These are phyloP conservation scores for Epistrophe eligans DNA, from an alignment of 2,888 invertebrate genomes.

Conservation along the genomic window DNA sequence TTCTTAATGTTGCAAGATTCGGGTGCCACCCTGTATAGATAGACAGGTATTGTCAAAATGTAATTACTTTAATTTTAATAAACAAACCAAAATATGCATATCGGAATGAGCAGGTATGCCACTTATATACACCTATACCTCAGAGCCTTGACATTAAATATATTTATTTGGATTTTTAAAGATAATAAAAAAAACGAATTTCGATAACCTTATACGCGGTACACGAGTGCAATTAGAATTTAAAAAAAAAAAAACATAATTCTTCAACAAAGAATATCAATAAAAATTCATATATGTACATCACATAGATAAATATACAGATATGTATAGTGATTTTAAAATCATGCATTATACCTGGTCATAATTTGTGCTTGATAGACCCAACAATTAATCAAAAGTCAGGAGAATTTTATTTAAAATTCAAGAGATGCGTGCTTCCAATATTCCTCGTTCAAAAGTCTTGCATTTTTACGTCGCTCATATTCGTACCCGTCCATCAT, in stretches of 20 bases:
- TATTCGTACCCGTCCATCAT: conserved; percentile 70
- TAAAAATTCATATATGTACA: background rate
- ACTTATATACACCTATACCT: too few relatives aligned
- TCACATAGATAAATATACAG: too few relatives aligned
- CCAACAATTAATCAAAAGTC: conserved; percentile 33
- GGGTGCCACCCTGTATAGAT: too few relatives aligned
- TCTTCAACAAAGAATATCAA: conserved; percentile 10
- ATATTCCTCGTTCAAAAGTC: conserved; percentile 50
- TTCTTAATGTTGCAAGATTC: too few relatives aligned
- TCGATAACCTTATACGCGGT: background rate
- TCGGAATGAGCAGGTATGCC: too few relatives aligned
- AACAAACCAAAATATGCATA: too few relatives aligned
- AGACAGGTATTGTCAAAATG: too few relatives aligned
- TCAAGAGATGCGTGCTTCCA: conserved; percentile 65
- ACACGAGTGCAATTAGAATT: conserved; percentile 14
- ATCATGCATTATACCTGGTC: conserved; percentile 7
- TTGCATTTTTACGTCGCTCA: conserved; percentile 57
- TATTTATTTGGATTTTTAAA: background rate
- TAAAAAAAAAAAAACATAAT: background rate
- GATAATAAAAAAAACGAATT: background rate
- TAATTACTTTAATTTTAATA: too few relatives aligned
- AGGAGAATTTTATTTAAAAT: conserved; percentile 54
- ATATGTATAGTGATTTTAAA: background rate
- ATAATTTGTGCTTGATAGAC: conserved; percentile 19
- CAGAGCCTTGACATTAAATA: too few relatives aligned